Base-by-base conservation (phyloP, 2,797 vertebrate genomes). In the Gephyroberyx darwinii region DNA sequence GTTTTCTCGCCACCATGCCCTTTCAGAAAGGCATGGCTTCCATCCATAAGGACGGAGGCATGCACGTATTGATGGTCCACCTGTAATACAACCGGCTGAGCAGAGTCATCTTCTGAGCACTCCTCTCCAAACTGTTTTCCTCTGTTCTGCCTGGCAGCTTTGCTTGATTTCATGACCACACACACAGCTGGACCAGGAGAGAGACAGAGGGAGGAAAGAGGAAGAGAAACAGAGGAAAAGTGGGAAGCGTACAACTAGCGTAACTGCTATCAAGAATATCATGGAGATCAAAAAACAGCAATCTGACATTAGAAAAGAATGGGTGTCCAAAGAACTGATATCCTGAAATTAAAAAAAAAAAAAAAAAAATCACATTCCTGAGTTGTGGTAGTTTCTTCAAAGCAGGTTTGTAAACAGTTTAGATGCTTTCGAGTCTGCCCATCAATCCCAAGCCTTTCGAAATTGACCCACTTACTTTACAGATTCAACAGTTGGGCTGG, bases 81-180 rank as follows among this genome's bases (percentile, higher is more conserved):
- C 71, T 80, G 64, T 66, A 80, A 72, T 77, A 84, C 56, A 86
- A 86, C 48, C 50, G 69, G 65, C 54, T 74, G 76, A 75, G 65
- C 53, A 66, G 77, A 80, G 84, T 74, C 60, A 74, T 79, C 57
- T 72, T 65, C 71, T 51, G 65, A 67, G 37, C 69, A 57, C 35
- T 33, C 14, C 52, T 60, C 75, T 68, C 39, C 77, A 75, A 74
- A 41, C 64, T 85, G 66, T 89, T 83, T 85, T 81, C 77, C 84
- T 82, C 71, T 71, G 89, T 93, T 92, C 90, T 91, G 86, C 85
- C 68, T 45, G 77, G 85, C 84, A 86, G 86, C 85, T 66, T 87
- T 22, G 63, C 65, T 74, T 91, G 86, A 92, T 93, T 91, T 93
- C 93, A 93, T 92, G 91, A 92, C 91, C 90, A 86, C 84, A 86